Evolutionary conservation across 2,888 invertebrate species (phyloP), one percentile per base, ranked within the genome.

Genomic region (Imbricaverruca yamaguchii): DNA sequence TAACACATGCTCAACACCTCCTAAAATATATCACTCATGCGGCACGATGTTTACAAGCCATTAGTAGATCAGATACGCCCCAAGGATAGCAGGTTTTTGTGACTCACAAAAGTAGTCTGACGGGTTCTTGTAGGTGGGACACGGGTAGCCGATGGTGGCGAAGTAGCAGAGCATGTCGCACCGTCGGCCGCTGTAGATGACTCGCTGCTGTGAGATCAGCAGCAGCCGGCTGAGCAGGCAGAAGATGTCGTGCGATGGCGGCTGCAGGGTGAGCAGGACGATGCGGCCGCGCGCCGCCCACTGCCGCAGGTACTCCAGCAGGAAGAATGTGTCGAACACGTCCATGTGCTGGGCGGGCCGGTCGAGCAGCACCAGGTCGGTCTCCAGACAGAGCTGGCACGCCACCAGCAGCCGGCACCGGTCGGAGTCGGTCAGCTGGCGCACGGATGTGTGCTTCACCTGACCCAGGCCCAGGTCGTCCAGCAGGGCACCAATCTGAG

Each of bases 111-210:
- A 97, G 87, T 97, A 97, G 89, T 97, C 97, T 0, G 96, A 96
- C 80, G 97, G 97, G 87, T 97, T 97, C 88, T 97, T 97, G 87
- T 94, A 97, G 0, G 96, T 94, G n/a, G 97, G 97, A 87, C 97
- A 97, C 6, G 97, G 96, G 89, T 96, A 97, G 86, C 96, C 96
- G 9, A 92, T 91, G 80, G 92, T 91, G 81, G 93, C 94, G 89
- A 97, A 97, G 89, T 97, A 97, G 86, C 94, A 93, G 87, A 96
- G 91, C 93, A 97, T 93, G 87, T 96, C 94, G 85, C 93, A 90
- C 85, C 96, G 90, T 85, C 92, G 92, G 65, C 97, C 97, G 85
- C 94, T 95, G 87, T 94, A 97, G 91, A 97, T 94, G 15, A 96
- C 92, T 84, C 96, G 90, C 67, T 97, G 96, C 21, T 95, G 94